A percentile compares a stretch with the other conserved stretches of the same genome.
These are phyloP conservation scores for Brachionus manjavacas DNA, from an alignment of 1,140 invertebrate species.

Conservation along the genomic window DNA sequence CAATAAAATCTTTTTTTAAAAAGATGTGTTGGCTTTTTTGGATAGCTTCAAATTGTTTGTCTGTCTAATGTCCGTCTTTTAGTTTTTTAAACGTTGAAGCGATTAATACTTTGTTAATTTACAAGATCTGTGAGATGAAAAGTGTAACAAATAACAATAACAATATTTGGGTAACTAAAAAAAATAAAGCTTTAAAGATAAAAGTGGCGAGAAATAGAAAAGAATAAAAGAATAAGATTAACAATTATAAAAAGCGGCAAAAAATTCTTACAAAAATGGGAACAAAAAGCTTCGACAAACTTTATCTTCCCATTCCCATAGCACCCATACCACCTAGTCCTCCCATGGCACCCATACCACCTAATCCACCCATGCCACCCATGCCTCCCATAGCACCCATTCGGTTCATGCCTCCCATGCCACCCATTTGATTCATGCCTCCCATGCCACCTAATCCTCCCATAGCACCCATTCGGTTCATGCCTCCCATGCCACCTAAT, in stretches of 20 bases:
- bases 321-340: neutral
- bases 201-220: neutral
- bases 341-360: neutral
- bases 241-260: slow-evolving; percentile 20
- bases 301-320: slow-evolving; percentile 25
- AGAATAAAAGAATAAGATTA: slow-evolving; percentile 15
- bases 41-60: neutral
- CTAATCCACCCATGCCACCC: neutral
- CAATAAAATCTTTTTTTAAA: neutral
- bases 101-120: neutral
- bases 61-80: neutral
- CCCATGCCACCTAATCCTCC: slow-evolving; percentile 45
- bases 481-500: neutral
- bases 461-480: neutral
- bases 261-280: slow-evolving; percentile 9
- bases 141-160: neutral
- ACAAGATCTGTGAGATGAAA: neutral
- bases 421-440: neutral
- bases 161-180: neutral
- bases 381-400: neutral
- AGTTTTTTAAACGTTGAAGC: neutral
- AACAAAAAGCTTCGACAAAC: neutral
- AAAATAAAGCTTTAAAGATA: neutral
- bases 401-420: neutral
- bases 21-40: neutral